Conservation (phyloP, 1,140 invertebrate genomes). For the Calephelis virginiensis region DNA sequence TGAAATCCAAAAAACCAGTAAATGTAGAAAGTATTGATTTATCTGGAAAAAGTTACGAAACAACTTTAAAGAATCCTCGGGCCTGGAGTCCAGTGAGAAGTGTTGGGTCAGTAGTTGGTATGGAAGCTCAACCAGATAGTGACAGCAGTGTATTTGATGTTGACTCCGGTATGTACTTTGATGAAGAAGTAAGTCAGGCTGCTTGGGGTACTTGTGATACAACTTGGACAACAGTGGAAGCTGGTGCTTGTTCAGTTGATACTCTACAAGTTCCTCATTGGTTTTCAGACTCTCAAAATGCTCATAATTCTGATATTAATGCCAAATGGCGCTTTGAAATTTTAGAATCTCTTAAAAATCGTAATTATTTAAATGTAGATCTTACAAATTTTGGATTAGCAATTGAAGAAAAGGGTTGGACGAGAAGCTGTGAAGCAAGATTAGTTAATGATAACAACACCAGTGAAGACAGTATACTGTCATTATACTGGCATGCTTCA, state of each 20-base stretch:
- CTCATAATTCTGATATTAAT: conserved; percentile 81
- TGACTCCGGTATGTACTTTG: conserved; percentile 87
- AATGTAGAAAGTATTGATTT: conserved; percentile 75
- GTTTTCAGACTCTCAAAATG: conserved; percentile 81
- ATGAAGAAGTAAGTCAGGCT: conserved; percentile 84
- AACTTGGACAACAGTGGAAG: conserved; percentile 87
- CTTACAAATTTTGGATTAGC: conserved; percentile 84
- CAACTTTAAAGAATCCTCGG: conserved; percentile 84
- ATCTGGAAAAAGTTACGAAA: conserved; percentile 82
- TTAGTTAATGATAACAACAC: conserved; percentile 80
- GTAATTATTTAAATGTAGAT: conserved; percentile 78
- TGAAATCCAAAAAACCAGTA: conserved; percentile 57
- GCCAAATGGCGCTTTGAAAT: conserved; percentile 88
- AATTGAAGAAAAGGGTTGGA: conserved; percentile 90
- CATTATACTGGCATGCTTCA: conserved; percentile 86
- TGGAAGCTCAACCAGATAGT: conserved; percentile 88
- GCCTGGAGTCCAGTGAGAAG: conserved; percentile 91
- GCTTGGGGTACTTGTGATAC: conserved; percentile 88
- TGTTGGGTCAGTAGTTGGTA: conserved; percentile 88
- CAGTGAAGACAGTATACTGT: conserved; percentile 87
- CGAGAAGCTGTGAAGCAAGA: conserved; percentile 87
- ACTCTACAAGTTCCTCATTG: conserved; percentile 85
- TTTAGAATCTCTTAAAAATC: conserved; percentile 83
- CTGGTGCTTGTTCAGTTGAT: conserved; percentile 88
- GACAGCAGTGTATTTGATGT: conserved; percentile 89